These are phyloP conservation scores for Aporophyla lueneburgensis DNA, from an alignment of 2,888 invertebrate genomes.

Conservation along the genomic window DNA sequence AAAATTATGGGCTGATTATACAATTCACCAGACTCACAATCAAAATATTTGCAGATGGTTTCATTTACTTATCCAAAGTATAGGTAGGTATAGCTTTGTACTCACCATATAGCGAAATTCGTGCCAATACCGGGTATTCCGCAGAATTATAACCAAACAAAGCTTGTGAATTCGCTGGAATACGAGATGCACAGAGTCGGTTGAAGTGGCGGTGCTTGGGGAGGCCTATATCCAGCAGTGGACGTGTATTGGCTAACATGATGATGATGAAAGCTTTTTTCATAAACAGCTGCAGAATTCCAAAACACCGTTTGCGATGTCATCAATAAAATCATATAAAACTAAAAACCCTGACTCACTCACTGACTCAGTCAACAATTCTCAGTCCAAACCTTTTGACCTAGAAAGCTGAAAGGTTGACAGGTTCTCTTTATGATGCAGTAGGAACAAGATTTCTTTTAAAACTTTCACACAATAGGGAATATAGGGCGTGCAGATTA, in stretches of 20 bases:
- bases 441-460: not conserved
- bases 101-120: too few relatives aligned
- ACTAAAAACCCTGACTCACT: not conserved
- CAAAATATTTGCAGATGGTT: not conserved
- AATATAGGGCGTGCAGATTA: not conserved
- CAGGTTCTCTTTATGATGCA: not conserved
- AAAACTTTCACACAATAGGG: not conserved
- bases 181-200: too few relatives aligned
- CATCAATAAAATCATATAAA: not conserved
- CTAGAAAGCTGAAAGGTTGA: not conserved
- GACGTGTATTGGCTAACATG: too few relatives aligned
- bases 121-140: not conserved
- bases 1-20: too few relatives aligned
- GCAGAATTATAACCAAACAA: too few relatives aligned
- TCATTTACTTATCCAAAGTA: not conserved
- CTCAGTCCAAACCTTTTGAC: not conserved
- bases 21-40: too few relatives aligned
- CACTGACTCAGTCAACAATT: not conserved
- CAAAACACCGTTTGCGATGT: not conserved
- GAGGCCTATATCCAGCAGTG: too few relatives aligned
- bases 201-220: too few relatives aligned
- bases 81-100: not conserved
- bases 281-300: not conserved
- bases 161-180: too few relatives aligned
- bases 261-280: too few relatives aligned